Evolutionary conservation across 2,888 invertebrate genomes (phyloP).

Genomic region (Malacosoma neustria): DNA sequence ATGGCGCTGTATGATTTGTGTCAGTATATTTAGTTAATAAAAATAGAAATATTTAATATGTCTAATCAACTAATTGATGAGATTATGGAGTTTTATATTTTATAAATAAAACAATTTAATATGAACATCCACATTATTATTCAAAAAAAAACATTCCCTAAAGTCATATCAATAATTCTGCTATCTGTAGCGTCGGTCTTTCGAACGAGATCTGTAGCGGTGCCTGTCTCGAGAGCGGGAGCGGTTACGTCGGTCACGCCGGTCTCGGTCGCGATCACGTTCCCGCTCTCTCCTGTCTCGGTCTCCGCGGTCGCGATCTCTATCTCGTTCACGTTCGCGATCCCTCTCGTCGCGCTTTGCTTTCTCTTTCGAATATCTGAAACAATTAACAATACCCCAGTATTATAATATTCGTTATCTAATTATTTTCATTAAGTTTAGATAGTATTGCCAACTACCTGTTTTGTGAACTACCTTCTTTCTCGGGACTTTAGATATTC

Average conservation of each 20-base stretch:
- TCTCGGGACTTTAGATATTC: too few species aligned
- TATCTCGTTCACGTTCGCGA: conserved; percentile 39
- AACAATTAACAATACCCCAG: conserved; percentile 17
- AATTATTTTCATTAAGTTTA: too few species aligned
- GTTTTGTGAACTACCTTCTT: too few species aligned
- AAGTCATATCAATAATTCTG: conserved; percentile 23
- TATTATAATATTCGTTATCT: too few species aligned
- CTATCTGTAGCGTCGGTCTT: conserved; percentile 62
- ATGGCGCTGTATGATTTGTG: too few species aligned
- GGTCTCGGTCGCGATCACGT: conserved; percentile 23
- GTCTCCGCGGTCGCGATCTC: conserved; percentile 35
- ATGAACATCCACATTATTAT: conserved; percentile 43
- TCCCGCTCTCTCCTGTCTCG: conserved; percentile 29
- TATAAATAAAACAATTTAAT: conserved; percentile 6
- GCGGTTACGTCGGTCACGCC: conserved; percentile 25
- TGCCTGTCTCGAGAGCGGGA: conserved; percentile 39
- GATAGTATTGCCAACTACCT: too few species aligned
- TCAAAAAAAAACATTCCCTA: conserved; percentile 31
- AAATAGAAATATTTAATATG: too few species aligned
- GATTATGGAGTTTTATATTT: too few species aligned
- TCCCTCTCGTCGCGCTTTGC: conserved; percentile 54
- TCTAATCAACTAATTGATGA: too few species aligned
- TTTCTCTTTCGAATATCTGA: conserved; percentile 64
- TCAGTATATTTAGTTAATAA: too few species aligned
- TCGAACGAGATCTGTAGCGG: conserved; percentile 46